Evolutionary conservation across 2,888 invertebrate genomes (phyloP), one percentile per base, ranked within the genome.

Genomic region (Papilio protenor): DNA sequence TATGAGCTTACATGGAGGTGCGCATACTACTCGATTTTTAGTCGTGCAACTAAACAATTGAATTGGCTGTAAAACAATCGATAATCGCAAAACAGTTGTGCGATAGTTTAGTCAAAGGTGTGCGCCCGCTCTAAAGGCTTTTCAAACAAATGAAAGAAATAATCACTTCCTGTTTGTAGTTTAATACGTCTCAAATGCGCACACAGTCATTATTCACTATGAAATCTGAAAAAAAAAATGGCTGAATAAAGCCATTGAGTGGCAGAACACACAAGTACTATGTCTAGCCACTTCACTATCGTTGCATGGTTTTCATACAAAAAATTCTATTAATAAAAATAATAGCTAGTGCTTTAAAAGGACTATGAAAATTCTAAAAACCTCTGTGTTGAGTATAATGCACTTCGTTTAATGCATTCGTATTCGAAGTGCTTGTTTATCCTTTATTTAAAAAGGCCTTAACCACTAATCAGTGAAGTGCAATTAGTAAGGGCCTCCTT

Each of bases 391-490:
- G 27, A 49, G 40, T 73, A 72, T 47, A 78, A 77, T 79, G 77
- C 59, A 75, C 77, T 75, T 80, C 77, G 71, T 73, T 80, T 77
- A 79, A 77, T 64, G 73, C 80, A 76, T 77, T 77, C 70, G 78
- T 75, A 61, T 8, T 52, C 70, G n/a, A 47, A 72, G 47, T 71
- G 27, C 64, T 75, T 76, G 55, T 79, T 79, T 79, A 77, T 80
- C 61, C 77, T 72, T 72, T 64, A 75, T 76, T 77, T 78, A 70
- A 77, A 79, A 77, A 78, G 74, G 73, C 72, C 45, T 75, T 66
- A 84, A 88, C 89, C 90, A 93, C 93, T 92, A 93, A 92, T 93
- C 91, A 91, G 90, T 83, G 85, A 85, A 90, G 90, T 90, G 86
- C 87, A 85, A 87, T 87, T 84, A 78, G 78, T 66, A 88, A 89